These are phyloP conservation scores for Phalacrocorax carbo DNA, from an alignment of 2,113 vertebrate species.

Conservation along the genomic window DNA sequence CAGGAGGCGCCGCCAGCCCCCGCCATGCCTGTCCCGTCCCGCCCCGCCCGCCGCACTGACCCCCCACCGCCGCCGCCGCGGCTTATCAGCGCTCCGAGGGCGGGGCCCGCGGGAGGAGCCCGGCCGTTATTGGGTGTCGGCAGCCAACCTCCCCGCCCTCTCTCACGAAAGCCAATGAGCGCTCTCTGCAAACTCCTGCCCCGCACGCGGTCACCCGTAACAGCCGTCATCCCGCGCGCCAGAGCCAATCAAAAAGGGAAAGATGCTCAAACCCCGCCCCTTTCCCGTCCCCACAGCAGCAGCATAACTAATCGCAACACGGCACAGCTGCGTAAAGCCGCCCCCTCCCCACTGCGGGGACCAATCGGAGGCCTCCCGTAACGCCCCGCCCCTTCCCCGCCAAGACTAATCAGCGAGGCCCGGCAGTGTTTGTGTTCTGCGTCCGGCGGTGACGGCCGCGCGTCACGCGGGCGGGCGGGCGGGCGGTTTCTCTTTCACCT, in stretches of 20 bases:
- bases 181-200: no score
- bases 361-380: rapidly evolving
- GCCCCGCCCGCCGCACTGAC: no score
- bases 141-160: no score
- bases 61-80: no score
- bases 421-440: background rate
- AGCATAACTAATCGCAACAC: background rate
- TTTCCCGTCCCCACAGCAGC: rapidly evolving
- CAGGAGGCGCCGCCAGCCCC: no score
- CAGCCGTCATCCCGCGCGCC: no score
- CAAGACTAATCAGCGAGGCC: background rate
- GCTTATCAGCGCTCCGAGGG: no score
- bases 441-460: background rate
- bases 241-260: background rate
- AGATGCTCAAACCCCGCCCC: rapidly evolving
- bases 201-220: no score
- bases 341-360: rapidly evolving
- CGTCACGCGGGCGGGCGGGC: background rate
- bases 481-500: background rate
- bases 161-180: no score
- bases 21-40: no score
- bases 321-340: rapidly evolving
- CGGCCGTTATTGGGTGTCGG: no score
- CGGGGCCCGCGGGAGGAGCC: no score
- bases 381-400: background rate